Percentiles rank a stretch among this genome's conserved stretches.
Conservation (phyloP, 1,140 invertebrate species). For the Zaprionus taronus region DNA sequence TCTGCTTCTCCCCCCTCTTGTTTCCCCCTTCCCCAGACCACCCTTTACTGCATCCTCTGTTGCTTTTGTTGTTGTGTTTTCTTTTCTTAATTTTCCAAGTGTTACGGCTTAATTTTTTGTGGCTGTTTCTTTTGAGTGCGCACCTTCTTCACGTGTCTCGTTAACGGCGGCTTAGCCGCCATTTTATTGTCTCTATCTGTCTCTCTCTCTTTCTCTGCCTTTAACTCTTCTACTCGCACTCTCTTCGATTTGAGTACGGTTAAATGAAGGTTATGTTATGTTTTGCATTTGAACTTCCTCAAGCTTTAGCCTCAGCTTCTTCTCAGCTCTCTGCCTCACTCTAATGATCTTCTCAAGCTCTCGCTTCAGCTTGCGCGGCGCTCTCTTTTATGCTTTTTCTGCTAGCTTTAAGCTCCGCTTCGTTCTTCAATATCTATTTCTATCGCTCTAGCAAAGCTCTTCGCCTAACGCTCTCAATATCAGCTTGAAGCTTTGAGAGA, state of each 20-base stretch:
- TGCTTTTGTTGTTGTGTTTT: constrained; percentile 22
- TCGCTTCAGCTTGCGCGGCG: not conserved
- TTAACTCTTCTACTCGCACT: constrained; percentile 6
- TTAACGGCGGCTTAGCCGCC: constrained; percentile 41
- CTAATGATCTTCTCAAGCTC: not conserved
- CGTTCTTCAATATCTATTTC: not conserved
- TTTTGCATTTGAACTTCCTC: constrained; percentile 8
- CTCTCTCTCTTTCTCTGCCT: constrained; percentile 27
- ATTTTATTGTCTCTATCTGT: constrained; percentile 31
- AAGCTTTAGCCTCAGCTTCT: not conserved
- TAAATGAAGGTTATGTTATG: constrained; percentile 5
- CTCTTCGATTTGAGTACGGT: constrained; percentile 2
- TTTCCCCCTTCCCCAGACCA: not conserved
- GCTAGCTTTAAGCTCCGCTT: constrained; percentile 20
- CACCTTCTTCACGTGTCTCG: constrained; percentile 38
- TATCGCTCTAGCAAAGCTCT: not conserved
- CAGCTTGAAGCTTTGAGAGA: not conserved
- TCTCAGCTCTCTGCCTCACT: not conserved
- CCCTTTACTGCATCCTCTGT: not conserved
- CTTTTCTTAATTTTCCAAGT: constrained; percentile 25
- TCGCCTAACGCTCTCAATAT: not conserved
- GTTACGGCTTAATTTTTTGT: constrained; percentile 42
- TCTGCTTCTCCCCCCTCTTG: not conserved
- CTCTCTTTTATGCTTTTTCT: not conserved
- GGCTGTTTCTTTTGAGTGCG: constrained; percentile 45